A percentile compares a stretch with the other conserved stretches of the same genome.
Conservation (phyloP, 1,140 invertebrate species). For the Andricus grossulariae region DNA sequence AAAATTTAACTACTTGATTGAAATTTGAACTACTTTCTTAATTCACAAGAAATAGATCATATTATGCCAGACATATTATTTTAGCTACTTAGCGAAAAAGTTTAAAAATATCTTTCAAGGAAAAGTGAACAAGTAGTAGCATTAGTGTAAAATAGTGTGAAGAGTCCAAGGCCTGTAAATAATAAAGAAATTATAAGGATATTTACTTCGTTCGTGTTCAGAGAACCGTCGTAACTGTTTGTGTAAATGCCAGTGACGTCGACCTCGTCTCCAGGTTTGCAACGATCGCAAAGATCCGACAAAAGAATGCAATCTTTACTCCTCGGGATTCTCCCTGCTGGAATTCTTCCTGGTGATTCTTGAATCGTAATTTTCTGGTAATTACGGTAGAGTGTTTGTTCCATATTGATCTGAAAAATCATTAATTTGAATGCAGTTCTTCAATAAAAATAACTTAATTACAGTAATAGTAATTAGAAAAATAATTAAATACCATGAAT, state of each 20-base stretch:
- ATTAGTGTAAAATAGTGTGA: too few relatives aligned
- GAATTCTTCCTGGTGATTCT: slow-evolving; percentile 95
- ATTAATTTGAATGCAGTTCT: slow-evolving; percentile 43
- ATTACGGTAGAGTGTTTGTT: slow-evolving; percentile 98
- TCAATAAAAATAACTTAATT: neutral
- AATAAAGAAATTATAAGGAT: slow-evolving; percentile 13
- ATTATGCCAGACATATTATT: too few relatives aligned
- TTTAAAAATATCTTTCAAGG: too few relatives aligned
- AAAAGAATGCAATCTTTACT: slow-evolving; percentile 98
- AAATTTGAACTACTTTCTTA: too few relatives aligned
- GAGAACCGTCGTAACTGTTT: slow-evolving; percentile 97
- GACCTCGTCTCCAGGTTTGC: slow-evolving; percentile 99
- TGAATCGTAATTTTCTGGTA: slow-evolving; percentile 99
- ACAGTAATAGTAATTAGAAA: slow-evolving; percentile 31
- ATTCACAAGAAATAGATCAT: too few relatives aligned
- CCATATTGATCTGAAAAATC: slow-evolving; percentile 88
- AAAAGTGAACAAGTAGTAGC: too few relatives aligned
- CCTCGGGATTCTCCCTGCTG: slow-evolving; percentile 96
- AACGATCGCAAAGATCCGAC: slow-evolving; percentile 96
- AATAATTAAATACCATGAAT: slow-evolving; percentile 85
- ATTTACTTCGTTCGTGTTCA: slow-evolving; percentile 92
- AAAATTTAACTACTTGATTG: too few relatives aligned
- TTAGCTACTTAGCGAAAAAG: too few relatives aligned
- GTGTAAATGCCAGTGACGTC: slow-evolving; percentile 97
- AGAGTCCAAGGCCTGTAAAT: neutral